phyloP scores from a whole-genome alignment of 1,140 invertebrate genomes.

The Diplogasteroides magnus region DNA sequence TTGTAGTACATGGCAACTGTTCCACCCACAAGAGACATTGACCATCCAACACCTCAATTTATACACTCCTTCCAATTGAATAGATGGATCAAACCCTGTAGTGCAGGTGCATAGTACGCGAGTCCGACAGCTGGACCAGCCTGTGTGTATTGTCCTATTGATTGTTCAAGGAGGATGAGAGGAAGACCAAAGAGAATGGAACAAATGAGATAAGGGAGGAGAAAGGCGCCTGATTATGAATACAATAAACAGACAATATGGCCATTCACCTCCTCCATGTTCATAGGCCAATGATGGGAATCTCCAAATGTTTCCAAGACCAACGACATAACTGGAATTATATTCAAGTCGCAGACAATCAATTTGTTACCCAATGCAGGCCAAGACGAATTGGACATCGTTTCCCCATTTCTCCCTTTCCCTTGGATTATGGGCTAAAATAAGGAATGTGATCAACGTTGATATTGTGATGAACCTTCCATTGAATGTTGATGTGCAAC shows the following conservation, averaged over 20 bases:
- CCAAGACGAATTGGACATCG: constrained; percentile 1
- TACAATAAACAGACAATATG: constrained; percentile 34
- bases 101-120: not conserved
- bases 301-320: constrained; percentile 29
- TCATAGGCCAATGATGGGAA: constrained; percentile 56
- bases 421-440: too few relatives aligned
- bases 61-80: not conserved
- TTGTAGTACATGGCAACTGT: constrained; percentile 7
- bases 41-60: constrained; percentile 5
- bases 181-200: constrained; percentile 4
- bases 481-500: too few relatives aligned
- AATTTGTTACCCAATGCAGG: constrained; percentile 11
- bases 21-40: not conserved
- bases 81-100: not conserved
- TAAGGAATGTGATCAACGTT: too few relatives aligned
- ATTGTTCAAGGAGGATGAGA: constrained; percentile 1
- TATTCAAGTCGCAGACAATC: too few relatives aligned
- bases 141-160: not conserved
- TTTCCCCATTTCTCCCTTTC: constrained; percentile 4
- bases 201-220: constrained; percentile 5
- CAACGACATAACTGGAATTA: too few relatives aligned
- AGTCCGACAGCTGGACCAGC: not conserved
- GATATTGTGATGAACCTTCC: too few relatives aligned
- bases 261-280: constrained; percentile 57
- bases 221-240: constrained; percentile 1